These are phyloP conservation scores for Mesembrinibis cayennensis DNA, from an alignment of 2,113 vertebrate genomes.

Conservation along the genomic window DNA sequence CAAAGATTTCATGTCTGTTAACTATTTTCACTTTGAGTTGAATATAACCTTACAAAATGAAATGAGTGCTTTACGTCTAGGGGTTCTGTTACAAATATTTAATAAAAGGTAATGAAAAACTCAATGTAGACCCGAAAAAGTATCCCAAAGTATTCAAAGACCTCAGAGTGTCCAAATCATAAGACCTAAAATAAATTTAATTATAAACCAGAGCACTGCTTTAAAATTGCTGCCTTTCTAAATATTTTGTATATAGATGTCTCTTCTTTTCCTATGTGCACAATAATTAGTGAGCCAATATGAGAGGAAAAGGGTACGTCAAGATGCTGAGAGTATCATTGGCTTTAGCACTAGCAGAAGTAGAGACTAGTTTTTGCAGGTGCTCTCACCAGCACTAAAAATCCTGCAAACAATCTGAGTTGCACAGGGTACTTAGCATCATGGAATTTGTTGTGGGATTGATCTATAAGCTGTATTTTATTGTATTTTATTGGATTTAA, in stretches of 20 bases:
- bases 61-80: background rate
- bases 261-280: background rate
- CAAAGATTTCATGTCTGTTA: background rate
- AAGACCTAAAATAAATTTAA: background rate
- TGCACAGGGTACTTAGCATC: background rate
- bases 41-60: background rate
- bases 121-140: background rate
- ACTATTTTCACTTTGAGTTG: background rate
- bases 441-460: background rate
- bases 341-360: background rate
- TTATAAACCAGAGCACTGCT: background rate
- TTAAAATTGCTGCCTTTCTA: background rate
- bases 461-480: background rate
- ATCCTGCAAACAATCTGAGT: background rate
- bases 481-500: background rate
- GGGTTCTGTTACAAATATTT: background rate
- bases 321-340: background rate
- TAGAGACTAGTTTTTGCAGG: background rate
- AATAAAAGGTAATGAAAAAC: background rate
- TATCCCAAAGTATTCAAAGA: background rate
- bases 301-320: background rate
- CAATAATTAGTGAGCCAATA: background rate
- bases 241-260: background rate
- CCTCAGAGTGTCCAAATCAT: background rate
- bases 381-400: background rate